Evolutionary conservation across 2,797 vertebrate genomes (phyloP).

Genomic region (Myotis vivesi): DNA sequence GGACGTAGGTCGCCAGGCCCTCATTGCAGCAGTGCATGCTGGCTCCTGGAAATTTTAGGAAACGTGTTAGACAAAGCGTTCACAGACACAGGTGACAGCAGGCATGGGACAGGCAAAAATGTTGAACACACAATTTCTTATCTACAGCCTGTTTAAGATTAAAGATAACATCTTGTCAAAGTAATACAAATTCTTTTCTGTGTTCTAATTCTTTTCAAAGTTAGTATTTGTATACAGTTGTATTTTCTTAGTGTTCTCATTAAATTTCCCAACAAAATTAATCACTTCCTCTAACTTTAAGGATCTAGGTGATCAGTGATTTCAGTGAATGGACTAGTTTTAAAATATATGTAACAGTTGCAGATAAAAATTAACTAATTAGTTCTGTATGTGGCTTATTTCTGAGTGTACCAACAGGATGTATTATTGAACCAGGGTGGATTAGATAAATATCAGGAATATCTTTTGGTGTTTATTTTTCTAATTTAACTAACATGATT

Average conservation of each 20-base stretch:
- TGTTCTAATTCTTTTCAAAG: slow-evolving; percentile 7
- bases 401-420: not conserved
- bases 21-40: not conserved
- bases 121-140: not conserved
- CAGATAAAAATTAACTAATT: not conserved
- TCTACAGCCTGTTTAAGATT: not conserved
- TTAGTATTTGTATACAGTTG: not conserved
- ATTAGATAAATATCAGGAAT: slow-evolving; percentile 19
- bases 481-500: slow-evolving; percentile 24
- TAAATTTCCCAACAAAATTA: slow-evolving; percentile 1
- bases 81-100: not conserved
- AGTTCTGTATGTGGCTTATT: not conserved
- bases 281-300: slow-evolving; percentile 4
- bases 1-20: not conserved
- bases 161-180: not conserved
- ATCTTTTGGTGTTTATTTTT: slow-evolving; percentile 19
- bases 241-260: slow-evolving; percentile 25
- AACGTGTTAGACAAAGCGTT: not conserved
- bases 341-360: not conserved
- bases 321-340: slow-evolving; percentile 12
- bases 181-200: not conserved
- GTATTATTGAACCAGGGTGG: not conserved
- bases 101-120: not conserved
- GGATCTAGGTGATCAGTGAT: not conserved
- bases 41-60: not conserved